These are phyloP conservation scores for Phalangium opilio DNA, from an alignment of 2,888 invertebrate species.

Conservation along the genomic window DNA sequence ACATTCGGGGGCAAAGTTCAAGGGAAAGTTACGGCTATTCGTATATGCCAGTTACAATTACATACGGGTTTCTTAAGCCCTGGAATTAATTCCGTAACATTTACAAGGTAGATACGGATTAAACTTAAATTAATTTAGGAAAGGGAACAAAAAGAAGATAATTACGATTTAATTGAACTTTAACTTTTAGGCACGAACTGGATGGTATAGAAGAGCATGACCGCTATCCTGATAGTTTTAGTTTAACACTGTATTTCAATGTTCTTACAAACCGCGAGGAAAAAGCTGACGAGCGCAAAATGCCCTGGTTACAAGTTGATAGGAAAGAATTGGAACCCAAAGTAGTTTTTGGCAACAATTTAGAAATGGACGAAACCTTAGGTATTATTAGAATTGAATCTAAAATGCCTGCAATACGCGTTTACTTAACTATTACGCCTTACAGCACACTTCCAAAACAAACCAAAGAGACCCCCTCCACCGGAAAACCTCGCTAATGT, in stretches of 20 bases:
- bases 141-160: no score
- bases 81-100: slow-evolving; percentile 14
- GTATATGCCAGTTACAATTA: slow-evolving; percentile 72
- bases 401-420: no score
- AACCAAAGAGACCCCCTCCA: no score
- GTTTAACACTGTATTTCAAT: slow-evolving; percentile 50
- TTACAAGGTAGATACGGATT: slow-evolving; percentile 26
- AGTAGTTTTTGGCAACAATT: slow-evolving; percentile 54
- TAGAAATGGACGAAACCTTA: slow-evolving; percentile 51
- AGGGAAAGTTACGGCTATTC: slow-evolving; percentile 48
- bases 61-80: slow-evolving; percentile 63
- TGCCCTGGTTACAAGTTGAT: slow-evolving; percentile 16
- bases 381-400: slow-evolving; percentile 5
- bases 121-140: background rate
- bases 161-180: background rate
- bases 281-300: slow-evolving; percentile 19
- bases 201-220: slow-evolving; percentile 59
- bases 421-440: no score
- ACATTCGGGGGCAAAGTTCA: slow-evolving; percentile 47
- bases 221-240: slow-evolving; percentile 47
- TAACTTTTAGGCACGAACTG: slow-evolving; percentile 40
- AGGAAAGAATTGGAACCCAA: slow-evolving; percentile 33
- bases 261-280: slow-evolving; percentile 40
- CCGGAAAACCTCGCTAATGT: no score
- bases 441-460: no score